A percentile compares a stretch with the other conserved stretches of the same genome.
Evolutionary conservation across 2,797 vertebrate species (phyloP).

Genomic region (Tokudaia muenninki): DNA sequence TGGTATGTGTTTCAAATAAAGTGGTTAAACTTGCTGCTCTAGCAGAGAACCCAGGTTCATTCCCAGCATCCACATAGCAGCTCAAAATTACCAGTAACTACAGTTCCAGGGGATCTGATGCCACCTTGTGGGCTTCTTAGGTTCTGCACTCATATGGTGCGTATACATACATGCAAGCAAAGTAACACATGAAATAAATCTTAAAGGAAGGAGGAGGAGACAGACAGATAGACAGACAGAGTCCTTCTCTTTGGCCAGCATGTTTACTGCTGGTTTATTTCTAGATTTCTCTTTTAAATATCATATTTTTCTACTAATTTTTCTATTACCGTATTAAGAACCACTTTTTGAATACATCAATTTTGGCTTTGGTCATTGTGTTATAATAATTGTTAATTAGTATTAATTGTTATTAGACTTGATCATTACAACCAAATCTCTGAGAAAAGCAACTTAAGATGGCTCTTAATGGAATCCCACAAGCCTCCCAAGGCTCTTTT

Average conservation of each 20-base stretch:
- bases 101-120: neutral
- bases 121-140: neutral
- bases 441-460: neutral
- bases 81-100: neutral
- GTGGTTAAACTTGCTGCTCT: neutral
- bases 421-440: neutral
- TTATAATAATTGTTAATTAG: slow-evolving; percentile 1
- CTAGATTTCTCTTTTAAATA: slow-evolving; percentile 4
- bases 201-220: neutral
- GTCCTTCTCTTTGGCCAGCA: neutral
- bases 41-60: neutral
- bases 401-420: neutral
- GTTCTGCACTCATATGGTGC: neutral
- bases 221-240: too few relatives aligned
- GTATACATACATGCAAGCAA: neutral
- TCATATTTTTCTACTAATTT: neutral
- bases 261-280: neutral
- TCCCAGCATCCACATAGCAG: neutral
- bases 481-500: neutral
- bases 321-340: neutral
- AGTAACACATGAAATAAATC: neutral
- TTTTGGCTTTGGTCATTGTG: neutral
- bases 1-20: neutral
- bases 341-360: neutral
- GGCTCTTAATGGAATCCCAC: neutral